Percentiles rank a stretch among this genome's conserved stretches.
Evolutionary conservation across 2,113 vertebrate genomes (phyloP).

Genomic region (Lophochroa leadbeateri): DNA sequence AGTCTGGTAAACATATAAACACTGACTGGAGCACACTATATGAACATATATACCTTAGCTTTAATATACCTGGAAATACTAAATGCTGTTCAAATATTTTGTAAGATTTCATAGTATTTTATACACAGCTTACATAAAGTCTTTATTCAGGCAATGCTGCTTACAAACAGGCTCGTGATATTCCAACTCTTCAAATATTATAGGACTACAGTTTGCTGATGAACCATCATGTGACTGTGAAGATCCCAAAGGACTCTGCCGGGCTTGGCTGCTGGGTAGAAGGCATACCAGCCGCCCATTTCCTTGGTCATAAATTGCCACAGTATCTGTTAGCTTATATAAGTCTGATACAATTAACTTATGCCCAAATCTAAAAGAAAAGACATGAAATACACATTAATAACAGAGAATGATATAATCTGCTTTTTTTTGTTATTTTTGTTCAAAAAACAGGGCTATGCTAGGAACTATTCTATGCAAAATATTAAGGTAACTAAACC

Average conservation of each 20-base stretch:
- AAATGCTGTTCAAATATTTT: not conserved
- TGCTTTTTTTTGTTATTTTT: not conserved
- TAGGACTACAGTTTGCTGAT: conserved; percentile 89
- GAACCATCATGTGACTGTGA: conserved; percentile 91
- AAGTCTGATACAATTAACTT: conserved; percentile 88
- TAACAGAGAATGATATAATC: not conserved
- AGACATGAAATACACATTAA: not conserved
- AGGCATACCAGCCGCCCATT: conserved; percentile 89
- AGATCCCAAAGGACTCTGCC: conserved; percentile 91
- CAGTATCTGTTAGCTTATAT: conserved; percentile 86
- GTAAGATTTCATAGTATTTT: not conserved
- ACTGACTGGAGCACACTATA: not conserved
- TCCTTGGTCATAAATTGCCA: conserved; percentile 90
- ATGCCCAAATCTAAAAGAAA: conserved; percentile 81
- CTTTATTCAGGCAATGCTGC: conserved; percentile 83
- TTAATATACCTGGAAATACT: accelerated
- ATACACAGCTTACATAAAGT: conserved; percentile 83
- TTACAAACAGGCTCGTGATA: conserved; percentile 94
- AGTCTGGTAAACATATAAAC: not conserved
- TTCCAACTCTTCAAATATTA: conserved; percentile 95
- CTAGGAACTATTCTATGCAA: not conserved
- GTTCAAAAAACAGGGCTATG: not conserved
- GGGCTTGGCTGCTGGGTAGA: conserved; percentile 86
- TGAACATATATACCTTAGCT: not conserved
- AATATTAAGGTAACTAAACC: not conserved